Base-by-base conservation (phyloP, 2,113 vertebrate species). In the Mus pahari region DNA sequence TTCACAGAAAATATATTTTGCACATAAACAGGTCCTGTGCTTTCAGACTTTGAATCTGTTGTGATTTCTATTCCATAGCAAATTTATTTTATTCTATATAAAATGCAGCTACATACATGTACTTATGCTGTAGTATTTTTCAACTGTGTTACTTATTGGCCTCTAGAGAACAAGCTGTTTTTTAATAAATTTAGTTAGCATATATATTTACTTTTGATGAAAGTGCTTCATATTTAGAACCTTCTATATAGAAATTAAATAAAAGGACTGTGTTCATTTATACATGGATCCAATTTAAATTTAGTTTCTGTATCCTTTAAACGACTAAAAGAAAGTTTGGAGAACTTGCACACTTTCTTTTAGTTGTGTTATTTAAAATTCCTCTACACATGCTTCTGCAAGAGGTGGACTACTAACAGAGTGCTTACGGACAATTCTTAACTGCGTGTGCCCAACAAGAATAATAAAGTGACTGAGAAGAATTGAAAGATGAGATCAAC, bases 171-270 rank as follows among this genome's bases (percentile, higher is more conserved):
- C 55, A 64, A 10, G 12, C 90, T 68, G 73, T 92, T 50, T 50
- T 95, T 20, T 50, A 96, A 86, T 95, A 96, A 95, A 36, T 86
- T 45, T 50, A 94, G 60, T 79, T 77, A 82, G 87, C 96, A 94
- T 95, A 24, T 94, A 2, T 62, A 22, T 91, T 96, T 96, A 96
- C 89, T 97, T 97, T 95, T 83, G 9, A 84, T 94, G 62, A 71
- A 95, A 92, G 9, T 16, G 0, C 20, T 94, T 93, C 83, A 77
- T 91, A 95, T 66, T 91, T 42, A n/a, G 14, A 97, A 95, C 87
- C 58, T 89, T 75, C 53, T 89, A 95, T 93, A 74, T 62, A 62
- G n/a, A 55, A 96, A 96, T 91, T 90, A 90, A 90, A 9, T 94
- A 8, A 94, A 97, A 95, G 4, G 36, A 88, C 86, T 94, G 96